Evolutionary conservation across 2,888 invertebrate genomes (phyloP).

Genomic region (Furcula furcula): DNA sequence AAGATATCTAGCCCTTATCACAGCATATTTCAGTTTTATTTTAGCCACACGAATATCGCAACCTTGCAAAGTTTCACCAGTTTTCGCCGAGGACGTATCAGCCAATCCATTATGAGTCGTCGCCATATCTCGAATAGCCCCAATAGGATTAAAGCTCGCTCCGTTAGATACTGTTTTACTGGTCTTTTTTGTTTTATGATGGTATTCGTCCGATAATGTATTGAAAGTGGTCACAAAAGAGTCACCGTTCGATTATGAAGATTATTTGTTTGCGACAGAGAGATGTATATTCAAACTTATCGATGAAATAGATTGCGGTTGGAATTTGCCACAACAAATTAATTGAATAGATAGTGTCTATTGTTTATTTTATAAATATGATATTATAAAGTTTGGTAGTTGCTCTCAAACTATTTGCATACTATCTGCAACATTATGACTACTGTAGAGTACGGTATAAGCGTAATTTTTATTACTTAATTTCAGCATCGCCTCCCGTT

Average conservation of each 20-base stretch:
- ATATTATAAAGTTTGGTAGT: too few species aligned
- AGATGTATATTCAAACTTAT: too few species aligned
- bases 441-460: too few species aligned
- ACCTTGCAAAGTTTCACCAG: conserved; percentile 45
- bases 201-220: conserved; percentile 66
- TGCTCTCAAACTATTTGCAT: too few species aligned
- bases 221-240: conserved; percentile 57
- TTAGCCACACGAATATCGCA: conserved; percentile 22
- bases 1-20: conserved; percentile 11
- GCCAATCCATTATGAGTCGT: conserved; percentile 63
- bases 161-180: conserved; percentile 68
- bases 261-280: too few species aligned
- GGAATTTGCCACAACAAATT: too few species aligned
- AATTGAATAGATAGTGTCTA: too few species aligned
- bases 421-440: too few species aligned
- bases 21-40: conserved; percentile 20
- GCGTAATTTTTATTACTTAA: too few species aligned
- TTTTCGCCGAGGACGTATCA: conserved; percentile 50
- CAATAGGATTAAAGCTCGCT: conserved; percentile 60
- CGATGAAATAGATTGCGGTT: too few species aligned
- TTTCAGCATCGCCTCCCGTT: too few species aligned
- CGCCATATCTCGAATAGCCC: conserved; percentile 58
- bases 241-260: conserved; percentile 34
- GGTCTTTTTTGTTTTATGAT: conserved; percentile 69
- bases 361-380: too few species aligned